A percentile compares a stretch with the other conserved stretches of the same genome.
Evolutionary conservation across 2,113 vertebrate genomes (phyloP).

Genomic region (Mionectes macconnelli): DNA sequence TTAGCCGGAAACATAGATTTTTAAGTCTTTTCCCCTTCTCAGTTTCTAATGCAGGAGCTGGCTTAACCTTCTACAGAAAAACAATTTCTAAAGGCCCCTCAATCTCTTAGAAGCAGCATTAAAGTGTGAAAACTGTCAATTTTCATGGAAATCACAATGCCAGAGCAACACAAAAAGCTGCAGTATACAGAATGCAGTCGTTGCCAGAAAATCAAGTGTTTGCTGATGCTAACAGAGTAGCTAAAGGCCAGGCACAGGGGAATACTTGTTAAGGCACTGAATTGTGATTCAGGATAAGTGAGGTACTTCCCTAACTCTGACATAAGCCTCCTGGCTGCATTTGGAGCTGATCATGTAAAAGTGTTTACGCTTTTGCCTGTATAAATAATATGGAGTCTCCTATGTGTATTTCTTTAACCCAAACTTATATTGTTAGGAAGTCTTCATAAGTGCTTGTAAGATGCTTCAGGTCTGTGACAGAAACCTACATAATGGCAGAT

Average conservation of each 20-base stretch:
- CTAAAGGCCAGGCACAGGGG: conserved; percentile 20
- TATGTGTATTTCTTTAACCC: neutral
- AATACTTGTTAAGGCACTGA: conserved; percentile 19
- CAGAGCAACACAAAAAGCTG: conserved; percentile 25
- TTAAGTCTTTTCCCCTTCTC: neutral
- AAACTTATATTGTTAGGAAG: neutral
- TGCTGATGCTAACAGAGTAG: conserved; percentile 8
- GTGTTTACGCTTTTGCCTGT: neutral
- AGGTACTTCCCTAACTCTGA: neutral
- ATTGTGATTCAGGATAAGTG: neutral
- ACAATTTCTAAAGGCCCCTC: neutral
- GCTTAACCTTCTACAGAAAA: neutral
- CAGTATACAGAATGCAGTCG: neutral
- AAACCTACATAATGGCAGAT: neutral
- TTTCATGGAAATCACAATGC: conserved; percentile 30
- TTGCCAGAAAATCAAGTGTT: conserved; percentile 48
- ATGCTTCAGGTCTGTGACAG: neutral
- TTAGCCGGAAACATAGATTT: neutral
- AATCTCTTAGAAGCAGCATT: neutral
- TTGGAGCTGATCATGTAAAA: neutral
- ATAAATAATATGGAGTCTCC: neutral
- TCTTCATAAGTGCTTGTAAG: neutral
- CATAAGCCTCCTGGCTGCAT: neutral
- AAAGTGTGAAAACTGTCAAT: conserved; percentile 26
- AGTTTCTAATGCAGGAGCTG: neutral